These are phyloP conservation scores for Urocolius indicus DNA, from an alignment of 2,113 vertebrate species.

Conservation along the genomic window DNA sequence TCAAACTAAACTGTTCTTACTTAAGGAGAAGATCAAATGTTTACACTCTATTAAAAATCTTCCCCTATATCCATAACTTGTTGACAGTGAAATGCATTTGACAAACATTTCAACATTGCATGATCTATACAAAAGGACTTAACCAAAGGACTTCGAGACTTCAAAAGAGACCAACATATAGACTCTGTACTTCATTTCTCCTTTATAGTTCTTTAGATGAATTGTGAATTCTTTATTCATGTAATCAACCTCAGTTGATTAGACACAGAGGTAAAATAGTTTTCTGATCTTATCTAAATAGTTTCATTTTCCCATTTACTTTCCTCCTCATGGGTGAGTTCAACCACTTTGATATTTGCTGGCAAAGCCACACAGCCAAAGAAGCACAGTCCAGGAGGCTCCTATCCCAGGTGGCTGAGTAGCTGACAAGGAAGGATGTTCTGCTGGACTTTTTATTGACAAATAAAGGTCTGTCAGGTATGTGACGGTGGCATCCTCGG, in stretches of 20 bases:
- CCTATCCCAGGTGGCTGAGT: too few relatives aligned
- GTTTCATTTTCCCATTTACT: not conserved
- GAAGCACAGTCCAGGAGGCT: too few relatives aligned
- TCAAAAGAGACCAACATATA: not conserved
- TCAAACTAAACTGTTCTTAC: not conserved
- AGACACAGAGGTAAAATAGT: not conserved
- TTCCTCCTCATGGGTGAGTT: not conserved
- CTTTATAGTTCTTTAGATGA: not conserved
- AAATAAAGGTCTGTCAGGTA: too few relatives aligned
- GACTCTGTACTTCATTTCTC: not conserved
- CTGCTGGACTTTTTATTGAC: too few relatives aligned
- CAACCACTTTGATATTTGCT: too few relatives aligned
- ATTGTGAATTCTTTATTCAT: not conserved
- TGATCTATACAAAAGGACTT: not conserved
- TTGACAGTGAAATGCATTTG: not conserved
- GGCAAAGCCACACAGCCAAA: too few relatives aligned
- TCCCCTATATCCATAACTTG: not conserved
- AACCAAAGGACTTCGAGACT: not conserved
- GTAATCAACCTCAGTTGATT: not conserved
- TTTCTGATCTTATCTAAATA: not conserved
- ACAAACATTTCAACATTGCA: not conserved
- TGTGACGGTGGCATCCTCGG: too few relatives aligned
- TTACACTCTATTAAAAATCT: not conserved
- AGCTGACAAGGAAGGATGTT: too few relatives aligned
- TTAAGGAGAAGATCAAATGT: not conserved